Evolutionary conservation across 2,888 invertebrate species (phyloP), one percentile per base, ranked within the genome.

Genomic region (Dendrolimus houi): DNA sequence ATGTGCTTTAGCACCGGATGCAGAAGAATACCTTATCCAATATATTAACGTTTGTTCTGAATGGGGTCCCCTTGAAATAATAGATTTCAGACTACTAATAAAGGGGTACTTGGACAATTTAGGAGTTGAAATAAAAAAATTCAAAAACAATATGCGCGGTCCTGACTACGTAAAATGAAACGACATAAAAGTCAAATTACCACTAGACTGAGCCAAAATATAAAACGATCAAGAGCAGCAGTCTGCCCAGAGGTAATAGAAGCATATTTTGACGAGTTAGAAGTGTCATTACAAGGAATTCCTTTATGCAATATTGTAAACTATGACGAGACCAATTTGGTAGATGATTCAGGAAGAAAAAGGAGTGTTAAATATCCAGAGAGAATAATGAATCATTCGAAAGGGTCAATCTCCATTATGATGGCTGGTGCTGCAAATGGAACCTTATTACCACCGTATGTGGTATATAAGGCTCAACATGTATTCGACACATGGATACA

Each of bases 111-210:
- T 62, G 54, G 62, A 62, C 56, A 62, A 59, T 58, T 56, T 60
- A 6, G 56, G 62, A 10, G 56, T 60, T 10, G 40, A 47, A 10
- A 12, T 47, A 9, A 47, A 47, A 47, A 47, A 47, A 12, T 47
- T 47, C 12, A 47, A 47, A 12, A 12, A 8, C 47, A 47, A 47
- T 47, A 9, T 47, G 12, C 47, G 9, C 12, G 47, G 47, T 8
- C 47, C 47, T 12, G 47, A 47, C 47, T 47, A 47, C 12, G 47
- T 47, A 61, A 1, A 10, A 53, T 53, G 41, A 64, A 61, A 54
- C 55, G 68, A 52, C 64, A 71, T 54, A 61, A 62, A 42, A 53
- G 56, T 1, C 52, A 62, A 53, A 60, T 67, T 55, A 59, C 65
- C 6, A 8, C 52, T 55, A 60, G 65, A 54, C 52, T 64, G 9